Evolutionary conservation across 2,113 vertebrate species (phyloP), one percentile per base, ranked within the genome.

Genomic region (Lycaon pictus): DNA sequence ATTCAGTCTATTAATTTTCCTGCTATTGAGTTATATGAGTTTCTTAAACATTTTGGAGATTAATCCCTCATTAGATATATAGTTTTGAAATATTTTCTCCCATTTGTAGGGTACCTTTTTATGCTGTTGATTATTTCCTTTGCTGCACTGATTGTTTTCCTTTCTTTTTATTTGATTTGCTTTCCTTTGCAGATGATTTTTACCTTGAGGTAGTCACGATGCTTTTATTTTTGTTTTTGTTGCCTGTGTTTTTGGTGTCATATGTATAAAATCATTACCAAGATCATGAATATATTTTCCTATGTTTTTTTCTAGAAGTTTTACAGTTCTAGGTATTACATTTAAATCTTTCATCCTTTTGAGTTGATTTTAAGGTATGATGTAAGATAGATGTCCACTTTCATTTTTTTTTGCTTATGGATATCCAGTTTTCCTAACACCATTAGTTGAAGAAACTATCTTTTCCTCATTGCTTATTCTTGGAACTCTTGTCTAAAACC

Each of bases 201-300:
- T 74, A 74, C 7, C 56, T 88, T 88, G 55, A 74, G 35, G 37
- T 74, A 74, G 69, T 48, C 29, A 63, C 29, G 48, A 63, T 22
- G 20, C 48, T 90, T 76, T 89, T n/a, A 48, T 89, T 69, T 69
- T 71, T 87, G 29, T 86, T 76, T 77, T 77, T 89, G 71, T 62
- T 62, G 27, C 37, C 27, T 51, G 37, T 76, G 55, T 29, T 43
- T 62, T 62, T 62, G 72, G 37, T 63, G 58, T 90, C 58, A 63
- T 53, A 35, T 77, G 32, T 60, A 17, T 62, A 60, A 77, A 79
- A 63, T 90, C 43, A 63, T 63, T 90, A 63, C 43, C 22, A 63
- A 79, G 43, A 53, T 20, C 48, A 79, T 63, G 13, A 53, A 63
- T 62, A 23, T 90, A 62, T 63, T 48, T 51, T 48, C 1, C 29